Conservation (phyloP, 2,888 invertebrate genomes). For the Lasioglossum oenotherae region DNA sequence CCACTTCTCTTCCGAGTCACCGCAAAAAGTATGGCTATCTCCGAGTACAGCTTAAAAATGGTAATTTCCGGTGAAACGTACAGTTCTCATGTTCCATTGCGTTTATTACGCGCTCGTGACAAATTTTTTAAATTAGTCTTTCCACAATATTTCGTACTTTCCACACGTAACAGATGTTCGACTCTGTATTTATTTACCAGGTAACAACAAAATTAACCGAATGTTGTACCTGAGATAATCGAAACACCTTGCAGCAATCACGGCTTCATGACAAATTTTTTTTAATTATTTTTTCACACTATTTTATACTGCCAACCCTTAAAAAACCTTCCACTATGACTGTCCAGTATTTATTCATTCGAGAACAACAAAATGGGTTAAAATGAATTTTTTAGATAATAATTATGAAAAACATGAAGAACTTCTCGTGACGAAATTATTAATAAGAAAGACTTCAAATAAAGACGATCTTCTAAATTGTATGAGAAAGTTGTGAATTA, state of each 20-base stretch:
- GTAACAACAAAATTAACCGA: background rate
- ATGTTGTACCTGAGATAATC: background rate
- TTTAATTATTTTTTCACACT: background rate
- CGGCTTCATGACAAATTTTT: background rate
- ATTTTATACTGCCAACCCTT: background rate
- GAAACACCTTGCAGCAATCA: background rate
- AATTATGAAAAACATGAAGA: background rate
- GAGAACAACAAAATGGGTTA: background rate
- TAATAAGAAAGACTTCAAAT: background rate
- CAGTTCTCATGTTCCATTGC: background rate
- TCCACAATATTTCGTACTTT: background rate
- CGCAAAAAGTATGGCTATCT: slow-evolving; percentile 32
- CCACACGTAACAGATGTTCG: background rate
- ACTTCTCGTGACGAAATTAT: background rate
- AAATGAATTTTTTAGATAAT: background rate
- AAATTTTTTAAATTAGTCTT: background rate
- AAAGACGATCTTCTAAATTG: too few species aligned
- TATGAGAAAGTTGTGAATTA: background rate
- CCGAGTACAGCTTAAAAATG: background rate
- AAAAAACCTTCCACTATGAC: background rate
- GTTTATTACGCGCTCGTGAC: background rate
- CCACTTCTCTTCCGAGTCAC: slow-evolving; percentile 52
- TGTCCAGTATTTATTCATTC: background rate
- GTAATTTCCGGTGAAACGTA: background rate
- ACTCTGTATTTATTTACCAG: background rate